Percentiles rank a stretch among this genome's conserved stretches.
These are phyloP conservation scores for Marisa cornuarietis DNA, from an alignment of 1,140 invertebrate genomes.

Conservation along the genomic window DNA sequence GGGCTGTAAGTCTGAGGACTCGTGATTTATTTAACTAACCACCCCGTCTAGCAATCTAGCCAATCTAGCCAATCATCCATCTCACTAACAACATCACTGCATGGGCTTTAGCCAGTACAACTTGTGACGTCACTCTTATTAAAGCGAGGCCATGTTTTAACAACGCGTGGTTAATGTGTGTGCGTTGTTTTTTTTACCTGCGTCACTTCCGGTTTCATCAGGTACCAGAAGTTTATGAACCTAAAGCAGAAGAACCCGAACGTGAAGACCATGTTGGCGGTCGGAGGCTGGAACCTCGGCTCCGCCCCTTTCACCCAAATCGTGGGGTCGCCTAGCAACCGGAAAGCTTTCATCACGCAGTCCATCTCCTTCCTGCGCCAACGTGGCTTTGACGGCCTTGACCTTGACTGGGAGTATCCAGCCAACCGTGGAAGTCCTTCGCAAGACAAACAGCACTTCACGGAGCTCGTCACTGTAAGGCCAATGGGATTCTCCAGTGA, in stretches of 20 bases:
- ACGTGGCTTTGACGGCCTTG: slow-evolving; percentile 94
- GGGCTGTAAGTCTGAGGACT: slow-evolving; percentile 47
- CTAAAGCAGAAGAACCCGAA: slow-evolving; percentile 92
- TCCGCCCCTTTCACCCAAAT: slow-evolving; percentile 74
- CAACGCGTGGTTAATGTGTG: too few species aligned
- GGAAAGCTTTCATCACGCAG: slow-evolving; percentile 45
- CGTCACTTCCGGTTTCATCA: background rate
- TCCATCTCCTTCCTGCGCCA: slow-evolving; percentile 87
- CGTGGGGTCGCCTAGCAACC: slow-evolving; percentile 39
- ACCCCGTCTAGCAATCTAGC: too few species aligned
- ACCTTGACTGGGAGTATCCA: slow-evolving; percentile 97
- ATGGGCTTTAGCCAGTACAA: too few species aligned
- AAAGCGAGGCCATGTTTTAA: too few species aligned
- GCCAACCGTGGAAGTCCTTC: slow-evolving; percentile 90
- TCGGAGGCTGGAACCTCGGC: slow-evolving; percentile 97
- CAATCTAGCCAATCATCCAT: too few species aligned
- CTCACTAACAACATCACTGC: too few species aligned
- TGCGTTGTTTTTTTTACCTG: too few species aligned
- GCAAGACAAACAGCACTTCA: slow-evolving; percentile 89
- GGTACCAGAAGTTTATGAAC: slow-evolving; percentile 23
- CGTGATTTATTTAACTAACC: too few species aligned
- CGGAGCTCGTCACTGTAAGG: slow-evolving; percentile 78
- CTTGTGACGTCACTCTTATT: too few species aligned
- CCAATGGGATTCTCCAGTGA: too few species aligned
- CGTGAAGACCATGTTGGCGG: slow-evolving; percentile 89